phyloP scores from a whole-genome alignment of 2,888 invertebrate species.

The Drosophila austrosaltans region DNA sequence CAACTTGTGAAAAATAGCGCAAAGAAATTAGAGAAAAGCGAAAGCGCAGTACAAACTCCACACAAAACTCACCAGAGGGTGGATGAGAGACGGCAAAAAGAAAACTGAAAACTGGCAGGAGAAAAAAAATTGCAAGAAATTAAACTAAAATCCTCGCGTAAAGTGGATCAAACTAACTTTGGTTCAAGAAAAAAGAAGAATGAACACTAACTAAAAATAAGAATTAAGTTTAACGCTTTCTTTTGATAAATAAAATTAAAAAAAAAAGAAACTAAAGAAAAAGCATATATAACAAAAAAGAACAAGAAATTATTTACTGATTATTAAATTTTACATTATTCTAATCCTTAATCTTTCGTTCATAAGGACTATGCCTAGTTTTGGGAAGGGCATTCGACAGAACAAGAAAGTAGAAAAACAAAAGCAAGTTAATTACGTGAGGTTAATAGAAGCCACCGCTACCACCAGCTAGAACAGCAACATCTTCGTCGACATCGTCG shows the following conservation, averaged over 20 bases:
- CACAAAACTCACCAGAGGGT: not conserved
- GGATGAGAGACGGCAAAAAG: constrained; percentile 14
- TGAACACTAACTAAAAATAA: constrained; percentile 29
- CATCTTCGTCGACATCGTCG: not conserved
- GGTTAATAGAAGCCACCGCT: constrained; percentile 50
- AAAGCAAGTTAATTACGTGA: constrained; percentile 70
- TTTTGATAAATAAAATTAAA: not conserved
- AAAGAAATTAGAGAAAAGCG: constrained; percentile 75
- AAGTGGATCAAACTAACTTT: constrained; percentile 67
- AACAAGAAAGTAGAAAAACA: constrained; percentile 23
- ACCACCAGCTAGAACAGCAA: not conserved
- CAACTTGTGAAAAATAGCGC: constrained; percentile 67
- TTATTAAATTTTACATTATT: not conserved
- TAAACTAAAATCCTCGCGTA: constrained; percentile 73
- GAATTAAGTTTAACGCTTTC: constrained; percentile 12
- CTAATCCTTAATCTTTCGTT: not conserved
- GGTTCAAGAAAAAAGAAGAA: constrained; percentile 33
- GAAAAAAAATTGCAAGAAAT: constrained; percentile 65
- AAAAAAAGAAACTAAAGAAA: not conserved
- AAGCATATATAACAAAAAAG: not conserved
- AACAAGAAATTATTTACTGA: not conserved
- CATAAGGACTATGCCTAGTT: not conserved
- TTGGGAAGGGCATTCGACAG: constrained; percentile 27
- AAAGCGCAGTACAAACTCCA: constrained; percentile 64
- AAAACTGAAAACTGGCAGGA: constrained; percentile 14